phyloP scores from a whole-genome alignment of 2,797 vertebrate species.

The Distichodus sexfasciatus region DNA sequence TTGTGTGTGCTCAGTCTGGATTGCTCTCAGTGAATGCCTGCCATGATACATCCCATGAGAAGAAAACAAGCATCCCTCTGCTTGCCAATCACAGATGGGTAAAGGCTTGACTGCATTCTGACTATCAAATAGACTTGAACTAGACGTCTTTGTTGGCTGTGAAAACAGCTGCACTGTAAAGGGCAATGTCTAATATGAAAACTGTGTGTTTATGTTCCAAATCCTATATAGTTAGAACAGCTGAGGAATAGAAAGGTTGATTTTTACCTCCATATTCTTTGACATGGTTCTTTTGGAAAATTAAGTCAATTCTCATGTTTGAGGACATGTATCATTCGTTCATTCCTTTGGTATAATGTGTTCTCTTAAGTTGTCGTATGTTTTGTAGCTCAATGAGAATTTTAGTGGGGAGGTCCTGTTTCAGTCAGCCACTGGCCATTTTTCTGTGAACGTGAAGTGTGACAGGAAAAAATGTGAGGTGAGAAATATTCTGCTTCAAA shows the following conservation, averaged over 20 bases:
- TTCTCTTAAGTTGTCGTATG: not conserved
- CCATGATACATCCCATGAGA: not conserved
- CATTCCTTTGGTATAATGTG: too few species aligned
- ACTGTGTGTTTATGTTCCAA: too few species aligned
- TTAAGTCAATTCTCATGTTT: too few species aligned
- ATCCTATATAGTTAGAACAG: too few species aligned
- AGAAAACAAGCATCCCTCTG: not conserved
- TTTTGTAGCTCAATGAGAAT: conserved; percentile 79
- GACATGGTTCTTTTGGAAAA: too few species aligned
- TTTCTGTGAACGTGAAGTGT: conserved; percentile 84
- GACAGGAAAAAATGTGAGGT: conserved; percentile 86
- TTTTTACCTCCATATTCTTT: too few species aligned
- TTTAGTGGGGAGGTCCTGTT: conserved; percentile 85
- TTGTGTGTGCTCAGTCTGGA: not conserved
- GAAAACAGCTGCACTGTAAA: too few species aligned
- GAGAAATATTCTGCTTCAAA: conserved; percentile 43
- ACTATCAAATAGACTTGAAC: not conserved
- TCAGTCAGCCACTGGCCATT: conserved; percentile 76
- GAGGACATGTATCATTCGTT: too few species aligned
- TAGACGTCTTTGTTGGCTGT: too few species aligned
- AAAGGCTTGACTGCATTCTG: not conserved
- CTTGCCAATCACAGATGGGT: not conserved
- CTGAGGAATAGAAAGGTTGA: too few species aligned
- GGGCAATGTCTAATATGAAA: too few species aligned
- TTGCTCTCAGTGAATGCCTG: not conserved